A percentile compares a stretch with the other conserved stretches of the same genome.
Evolutionary conservation across 2,888 invertebrate species (phyloP).

Genomic region (Trachelus stipa): DNA sequence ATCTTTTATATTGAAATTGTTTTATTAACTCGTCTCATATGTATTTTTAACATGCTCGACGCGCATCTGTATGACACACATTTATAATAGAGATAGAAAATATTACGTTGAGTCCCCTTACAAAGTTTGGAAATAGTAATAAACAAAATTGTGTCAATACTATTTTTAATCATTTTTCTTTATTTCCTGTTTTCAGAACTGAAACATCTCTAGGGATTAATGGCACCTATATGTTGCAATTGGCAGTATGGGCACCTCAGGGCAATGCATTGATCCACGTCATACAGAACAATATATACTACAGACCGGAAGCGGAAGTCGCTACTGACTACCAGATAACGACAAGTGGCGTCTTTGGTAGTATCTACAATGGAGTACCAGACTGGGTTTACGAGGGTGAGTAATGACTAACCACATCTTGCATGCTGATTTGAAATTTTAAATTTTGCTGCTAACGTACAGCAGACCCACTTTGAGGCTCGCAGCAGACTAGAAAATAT

Average conservation of each 20-base stretch:
- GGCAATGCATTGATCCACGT: slow-evolving; percentile 81
- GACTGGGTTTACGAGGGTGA: slow-evolving; percentile 97
- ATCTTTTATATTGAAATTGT: too few species aligned
- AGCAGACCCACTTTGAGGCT: neutral
- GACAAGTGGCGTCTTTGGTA: slow-evolving; percentile 71
- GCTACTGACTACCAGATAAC: slow-evolving; percentile 72
- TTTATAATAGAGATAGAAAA: too few species aligned
- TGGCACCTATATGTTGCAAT: slow-evolving; percentile 72
- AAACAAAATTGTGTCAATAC: too few species aligned
- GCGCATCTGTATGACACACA: too few species aligned
- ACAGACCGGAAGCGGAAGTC: slow-evolving; percentile 70
- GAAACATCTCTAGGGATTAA: slow-evolving; percentile 45
- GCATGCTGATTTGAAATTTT: too few species aligned
- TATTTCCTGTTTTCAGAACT: neutral
- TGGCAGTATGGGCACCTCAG: slow-evolving; percentile 82
- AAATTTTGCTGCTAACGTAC: neutral
- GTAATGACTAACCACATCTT: slow-evolving; percentile 27
- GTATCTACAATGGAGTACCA: slow-evolving; percentile 86
- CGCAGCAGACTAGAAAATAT: neutral
- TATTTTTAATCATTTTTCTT: too few species aligned
- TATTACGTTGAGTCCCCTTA: too few species aligned
- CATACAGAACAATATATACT: slow-evolving; percentile 81
- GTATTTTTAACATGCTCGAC: too few species aligned
- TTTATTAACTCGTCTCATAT: too few species aligned
- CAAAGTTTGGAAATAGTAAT: too few species aligned